Evolutionary conservation across 2,888 invertebrate species (phyloP).

Genomic region (Eustalomyia histrio): DNA sequence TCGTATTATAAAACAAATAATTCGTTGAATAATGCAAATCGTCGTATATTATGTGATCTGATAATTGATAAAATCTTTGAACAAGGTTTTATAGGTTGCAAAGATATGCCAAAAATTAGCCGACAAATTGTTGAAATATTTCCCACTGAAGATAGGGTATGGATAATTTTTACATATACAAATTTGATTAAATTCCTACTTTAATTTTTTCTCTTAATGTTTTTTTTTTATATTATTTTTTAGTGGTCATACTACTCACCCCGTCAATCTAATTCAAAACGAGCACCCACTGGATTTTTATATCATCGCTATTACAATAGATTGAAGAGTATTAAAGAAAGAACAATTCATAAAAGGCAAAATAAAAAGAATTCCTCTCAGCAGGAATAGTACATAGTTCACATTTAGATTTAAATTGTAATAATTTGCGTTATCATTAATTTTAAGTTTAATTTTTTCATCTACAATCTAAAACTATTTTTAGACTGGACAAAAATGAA

Average conservation of each 20-base stretch:
- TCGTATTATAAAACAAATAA: conserved; percentile 3
- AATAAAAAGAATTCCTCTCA: no score
- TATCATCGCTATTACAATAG: conserved; percentile 20
- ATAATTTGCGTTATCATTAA: no score
- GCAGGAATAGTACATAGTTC: no score
- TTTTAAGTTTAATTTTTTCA: no score
- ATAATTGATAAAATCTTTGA: conserved; percentile 24
- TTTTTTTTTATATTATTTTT: not conserved
- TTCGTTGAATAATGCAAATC: not conserved
- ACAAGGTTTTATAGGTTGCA: conserved; percentile 2
- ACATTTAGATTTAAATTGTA: no score
- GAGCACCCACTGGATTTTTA: conserved; percentile 1
- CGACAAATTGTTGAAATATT: conserved; percentile 11
- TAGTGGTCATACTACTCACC: conserved; percentile 12
- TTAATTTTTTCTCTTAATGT: not conserved
- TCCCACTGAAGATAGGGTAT: conserved; percentile 12
- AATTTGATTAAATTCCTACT: not conserved
- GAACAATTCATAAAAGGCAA: not conserved
- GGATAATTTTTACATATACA: not conserved
- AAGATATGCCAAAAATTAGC: not conserved
- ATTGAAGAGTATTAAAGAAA: not conserved
- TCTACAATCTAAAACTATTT: no score
- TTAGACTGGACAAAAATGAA: no score
- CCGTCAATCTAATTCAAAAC: not conserved
- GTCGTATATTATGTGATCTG: conserved; percentile 12